These are phyloP conservation scores for Zootermopsis nevadensis DNA, from an alignment of 2,888 invertebrate species.

Conservation along the genomic window DNA sequence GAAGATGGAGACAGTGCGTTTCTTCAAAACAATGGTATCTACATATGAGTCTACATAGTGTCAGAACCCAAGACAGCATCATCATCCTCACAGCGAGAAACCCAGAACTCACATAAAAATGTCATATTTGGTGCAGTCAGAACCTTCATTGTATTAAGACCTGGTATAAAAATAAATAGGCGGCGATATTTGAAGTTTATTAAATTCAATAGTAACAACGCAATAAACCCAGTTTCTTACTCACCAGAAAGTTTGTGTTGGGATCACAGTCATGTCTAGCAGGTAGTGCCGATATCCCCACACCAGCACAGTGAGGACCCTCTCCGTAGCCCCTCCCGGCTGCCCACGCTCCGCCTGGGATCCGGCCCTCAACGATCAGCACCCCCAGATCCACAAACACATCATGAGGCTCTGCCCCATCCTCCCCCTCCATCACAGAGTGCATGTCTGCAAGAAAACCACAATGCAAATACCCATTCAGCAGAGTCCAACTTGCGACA, in stretches of 20 bases:
- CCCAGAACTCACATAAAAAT: too few species aligned
- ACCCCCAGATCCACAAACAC: conserved; percentile 70
- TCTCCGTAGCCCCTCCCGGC: conserved; percentile 70
- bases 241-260: conserved; percentile 67
- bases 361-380: conserved; percentile 72
- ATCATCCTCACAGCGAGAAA: too few species aligned
- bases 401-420: conserved; percentile 67
- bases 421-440: conserved; percentile 54
- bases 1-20: too few species aligned
- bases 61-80: too few species aligned
- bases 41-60: too few species aligned
- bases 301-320: conserved; percentile 73
- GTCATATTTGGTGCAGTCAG: too few species aligned
- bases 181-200: too few species aligned
- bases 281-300: conserved; percentile 56
- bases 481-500: too few species aligned
- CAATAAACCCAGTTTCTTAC: conserved; percentile 50
- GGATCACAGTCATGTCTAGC: conserved; percentile 66
- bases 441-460: conserved; percentile 53
- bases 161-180: too few species aligned
- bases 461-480: not conserved
- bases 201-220: too few species aligned
- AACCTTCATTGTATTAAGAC: too few species aligned
- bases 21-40: too few species aligned
- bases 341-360: conserved; percentile 62